Base-by-base conservation (phyloP, 2,797 vertebrate species). In the Chelmon rostratus region DNA sequence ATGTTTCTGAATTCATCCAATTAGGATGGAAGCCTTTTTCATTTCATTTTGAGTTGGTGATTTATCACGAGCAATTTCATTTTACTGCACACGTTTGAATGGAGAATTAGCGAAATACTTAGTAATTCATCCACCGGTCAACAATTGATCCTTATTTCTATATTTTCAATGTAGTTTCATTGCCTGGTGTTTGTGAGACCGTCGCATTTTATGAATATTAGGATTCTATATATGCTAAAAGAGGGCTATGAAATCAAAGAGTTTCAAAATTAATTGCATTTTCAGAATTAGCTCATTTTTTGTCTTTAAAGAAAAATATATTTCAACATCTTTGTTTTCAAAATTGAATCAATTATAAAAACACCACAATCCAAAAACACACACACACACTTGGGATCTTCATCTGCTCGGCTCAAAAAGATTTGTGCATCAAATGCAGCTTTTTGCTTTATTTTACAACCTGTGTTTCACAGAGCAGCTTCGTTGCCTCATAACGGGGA, bases 31-130 rank as follows among this genome's bases (percentile, higher is more conserved):
- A 59, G 40, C 33, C 52, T 37, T 75, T 52, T 25, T 7, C 15
- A 62, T 59, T 44, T 64, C 6, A 10, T 59, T 19, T 58, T 52
- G 3, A 59, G 9, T 21, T 23, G 28, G 57, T 47, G 37, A 68
- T 77, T 66, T 35, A 71, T 69, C 25, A 25, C 77, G 13, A 33
- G 3, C 76, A 40, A 44, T 18, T 65, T 12, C 18, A n/a, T 81
- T 64, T 46, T 15, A 8, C 21, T 31, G 5, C 56, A 13, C 28
- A 28, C 28, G 28, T 3, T 40, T 59, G 7, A 33, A 66, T 53
- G n/a, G 16, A 18, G 62, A 23, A n/a, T 23, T 2, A 68, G 21
- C 3, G 4, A 8, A 46, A 8, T 5, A 21, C 25, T 11, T 23
- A 18, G 18, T 47, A n/a, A 49, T 49, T 5, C 44, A 3, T 8